A percentile compares a stretch with the other conserved stretches of the same genome.
Evolutionary conservation across 2,797 vertebrate genomes (phyloP).

Genomic region (Sitta carolinensis): DNA sequence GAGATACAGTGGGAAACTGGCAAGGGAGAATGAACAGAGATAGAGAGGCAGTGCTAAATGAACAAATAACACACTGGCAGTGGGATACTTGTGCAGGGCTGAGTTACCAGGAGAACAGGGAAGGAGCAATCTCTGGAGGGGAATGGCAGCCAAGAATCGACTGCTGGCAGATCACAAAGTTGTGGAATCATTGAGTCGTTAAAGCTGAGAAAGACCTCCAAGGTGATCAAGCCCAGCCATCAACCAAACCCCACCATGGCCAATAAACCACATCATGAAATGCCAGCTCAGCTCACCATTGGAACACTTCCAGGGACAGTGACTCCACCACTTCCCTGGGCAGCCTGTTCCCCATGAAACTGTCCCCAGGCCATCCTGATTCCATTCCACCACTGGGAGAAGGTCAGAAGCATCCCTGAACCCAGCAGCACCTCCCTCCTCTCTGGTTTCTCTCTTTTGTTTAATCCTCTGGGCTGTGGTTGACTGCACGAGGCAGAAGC

Average conservation of each 20-base stretch:
- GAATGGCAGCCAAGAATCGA: background rate
- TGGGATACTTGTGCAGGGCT: background rate
- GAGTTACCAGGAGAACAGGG: background rate
- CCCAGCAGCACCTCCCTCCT: background rate
- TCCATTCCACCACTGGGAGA: background rate
- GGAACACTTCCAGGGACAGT: background rate
- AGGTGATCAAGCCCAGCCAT: background rate
- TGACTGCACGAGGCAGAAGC: background rate
- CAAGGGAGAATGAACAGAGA: background rate
- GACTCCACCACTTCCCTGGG: background rate
- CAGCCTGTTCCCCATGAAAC: background rate
- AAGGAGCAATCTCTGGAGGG: background rate
- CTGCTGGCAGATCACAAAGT: background rate
- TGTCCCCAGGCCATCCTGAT: background rate
- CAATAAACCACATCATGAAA: background rate
- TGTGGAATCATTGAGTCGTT: background rate
- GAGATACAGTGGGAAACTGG: background rate
- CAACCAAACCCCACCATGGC: background rate
- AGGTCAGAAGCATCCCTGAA: background rate
- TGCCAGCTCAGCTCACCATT: background rate
- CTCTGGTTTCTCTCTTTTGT: background rate
- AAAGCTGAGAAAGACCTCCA: background rate
- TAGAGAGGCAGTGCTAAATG: background rate
- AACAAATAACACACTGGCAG: background rate
- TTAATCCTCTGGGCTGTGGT: too few species aligned